Evolutionary conservation across 2,113 vertebrate species (phyloP).

Genomic region (Urocitellus parryii): DNA sequence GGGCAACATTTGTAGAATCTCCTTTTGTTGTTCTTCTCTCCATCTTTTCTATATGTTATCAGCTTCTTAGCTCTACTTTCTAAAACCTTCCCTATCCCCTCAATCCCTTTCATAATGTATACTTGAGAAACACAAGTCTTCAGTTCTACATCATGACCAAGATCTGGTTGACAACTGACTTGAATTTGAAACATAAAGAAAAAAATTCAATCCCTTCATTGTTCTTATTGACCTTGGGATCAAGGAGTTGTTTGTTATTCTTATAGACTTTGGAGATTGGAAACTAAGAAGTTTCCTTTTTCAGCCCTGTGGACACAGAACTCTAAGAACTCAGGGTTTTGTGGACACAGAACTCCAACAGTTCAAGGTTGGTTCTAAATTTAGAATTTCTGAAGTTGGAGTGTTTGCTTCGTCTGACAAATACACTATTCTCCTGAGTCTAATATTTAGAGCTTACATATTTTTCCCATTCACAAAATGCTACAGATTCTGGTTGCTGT

Average conservation of each 20-base stretch:
- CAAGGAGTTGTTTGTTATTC: slow-evolving; percentile 43
- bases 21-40: slow-evolving; percentile 24
- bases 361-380: slow-evolving; percentile 55
- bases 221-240: neutral
- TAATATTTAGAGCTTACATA: slow-evolving; percentile 62
- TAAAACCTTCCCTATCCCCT: neutral
- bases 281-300: slow-evolving; percentile 47
- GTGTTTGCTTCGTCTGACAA: slow-evolving; percentile 50
- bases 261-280: neutral
- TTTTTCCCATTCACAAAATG: slow-evolving; percentile 63
- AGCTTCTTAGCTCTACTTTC: slow-evolving; percentile 33
- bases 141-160: neutral
- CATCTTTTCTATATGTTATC: slow-evolving; percentile 1
- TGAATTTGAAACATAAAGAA: slow-evolving; percentile 28
- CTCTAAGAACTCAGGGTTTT: slow-evolving; percentile 12
- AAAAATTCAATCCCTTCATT: neutral
- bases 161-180: slow-evolving; percentile 1
- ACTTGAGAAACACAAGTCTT: neutral
- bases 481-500: slow-evolving; percentile 5
- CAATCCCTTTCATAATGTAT: neutral
- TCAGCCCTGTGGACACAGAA: slow-evolving; percentile 6
- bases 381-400: slow-evolving; percentile 44
- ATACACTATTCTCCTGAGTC: slow-evolving; percentile 30
- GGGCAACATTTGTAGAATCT: neutral
- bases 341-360: slow-evolving; percentile 1